Evolutionary conservation across 2,113 vertebrate genomes (phyloP), one percentile per base, ranked within the genome.

Genomic region (Argyrosomus japonicus): DNA sequence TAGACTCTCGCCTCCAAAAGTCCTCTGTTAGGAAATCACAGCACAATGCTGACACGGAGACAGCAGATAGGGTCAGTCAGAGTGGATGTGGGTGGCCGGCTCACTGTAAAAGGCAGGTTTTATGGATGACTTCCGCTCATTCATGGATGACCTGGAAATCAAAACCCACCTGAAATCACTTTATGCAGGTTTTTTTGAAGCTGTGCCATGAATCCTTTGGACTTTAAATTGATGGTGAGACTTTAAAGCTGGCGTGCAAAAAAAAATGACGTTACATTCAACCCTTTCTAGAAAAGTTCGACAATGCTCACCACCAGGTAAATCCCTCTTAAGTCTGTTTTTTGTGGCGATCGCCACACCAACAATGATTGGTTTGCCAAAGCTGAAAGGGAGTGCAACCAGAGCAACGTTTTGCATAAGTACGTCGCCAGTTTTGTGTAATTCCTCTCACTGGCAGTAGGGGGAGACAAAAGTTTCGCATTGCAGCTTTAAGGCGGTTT

Each of bases 121-220:
- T 61, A 68, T 6, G 51, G 82, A 58, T 53, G 73, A 72, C 43
- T 81, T 87, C 68, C 36, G 71, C 11, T 43, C 57, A 23, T 68
- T 74, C 57, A 51, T 13, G 32, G 73, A 48, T 60, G 15, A 71
- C 63, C 40, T 64, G 21, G 51, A 64, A 27, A 63, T 32, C 48
- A 43, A 63, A 60, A 50, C 36, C 58, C 61, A 68, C 15, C 67
- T 73, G 65, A 65, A 75, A 48, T 69, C 53, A 77, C 64, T 78
- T 83, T n/a, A 23, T 48, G 85, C 36, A 27, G 25, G 25, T 21
- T 78, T 50, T 73, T 62, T 71, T 62, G 25, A 25, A 58, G 62
- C n/a, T 14, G 53, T 47, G 43, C 15, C 47, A 54, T 47, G 57
- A 54, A 85, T 54, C 62, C 53, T 36, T 25, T 0, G 56, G 36